A percentile compares a stretch with the other conserved stretches of the same genome.
phyloP scores from a whole-genome alignment of 1,140 invertebrate genomes.

The Solenopsis invicta region DNA sequence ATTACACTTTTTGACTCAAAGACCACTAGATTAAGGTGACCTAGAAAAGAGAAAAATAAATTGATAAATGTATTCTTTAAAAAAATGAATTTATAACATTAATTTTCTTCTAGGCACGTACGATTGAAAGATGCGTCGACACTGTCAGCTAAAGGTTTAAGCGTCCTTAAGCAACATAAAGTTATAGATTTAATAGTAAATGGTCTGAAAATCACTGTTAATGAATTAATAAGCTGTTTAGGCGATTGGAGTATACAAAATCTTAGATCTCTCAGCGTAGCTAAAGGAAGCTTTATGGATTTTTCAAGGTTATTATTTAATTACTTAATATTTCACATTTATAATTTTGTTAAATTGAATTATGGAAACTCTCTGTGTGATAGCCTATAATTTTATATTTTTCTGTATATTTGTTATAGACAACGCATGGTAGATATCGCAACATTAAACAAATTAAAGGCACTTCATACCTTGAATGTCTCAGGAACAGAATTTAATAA shows the following conservation, averaged over 20 bases:
- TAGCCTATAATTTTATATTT: constrained; percentile 6
- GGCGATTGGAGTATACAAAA: constrained; percentile 92
- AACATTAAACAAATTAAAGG: constrained; percentile 88
- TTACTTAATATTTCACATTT: neutral
- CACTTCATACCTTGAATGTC: constrained; percentile 90
- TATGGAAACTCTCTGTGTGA: constrained; percentile 13
- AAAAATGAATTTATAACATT: constrained; percentile 29
- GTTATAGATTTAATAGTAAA: constrained; percentile 89
- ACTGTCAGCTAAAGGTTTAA: constrained; percentile 89
- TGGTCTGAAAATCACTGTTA: constrained; percentile 89
- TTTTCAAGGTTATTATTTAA: constrained; percentile 84
- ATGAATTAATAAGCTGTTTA: constrained; percentile 91
- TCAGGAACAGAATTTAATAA: constrained; percentile 92
- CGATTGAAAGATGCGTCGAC: constrained; percentile 87
- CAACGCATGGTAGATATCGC: constrained; percentile 86
- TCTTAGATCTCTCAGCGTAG: constrained; percentile 90
- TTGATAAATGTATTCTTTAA: neutral
- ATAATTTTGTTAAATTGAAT: constrained; percentile 26
- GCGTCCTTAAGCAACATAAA: constrained; percentile 90
- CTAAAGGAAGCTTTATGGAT: constrained; percentile 90
- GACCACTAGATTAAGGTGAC: constrained; percentile 89
- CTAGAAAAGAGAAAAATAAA: neutral
- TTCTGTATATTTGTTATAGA: constrained; percentile 76
- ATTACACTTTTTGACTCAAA: constrained; percentile 90
- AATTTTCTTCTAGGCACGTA: constrained; percentile 84